A percentile compares a stretch with the other conserved stretches of the same genome.
phyloP scores from a whole-genome alignment of 2,113 vertebrate genomes.

The Ctenodactylus gundi region DNA sequence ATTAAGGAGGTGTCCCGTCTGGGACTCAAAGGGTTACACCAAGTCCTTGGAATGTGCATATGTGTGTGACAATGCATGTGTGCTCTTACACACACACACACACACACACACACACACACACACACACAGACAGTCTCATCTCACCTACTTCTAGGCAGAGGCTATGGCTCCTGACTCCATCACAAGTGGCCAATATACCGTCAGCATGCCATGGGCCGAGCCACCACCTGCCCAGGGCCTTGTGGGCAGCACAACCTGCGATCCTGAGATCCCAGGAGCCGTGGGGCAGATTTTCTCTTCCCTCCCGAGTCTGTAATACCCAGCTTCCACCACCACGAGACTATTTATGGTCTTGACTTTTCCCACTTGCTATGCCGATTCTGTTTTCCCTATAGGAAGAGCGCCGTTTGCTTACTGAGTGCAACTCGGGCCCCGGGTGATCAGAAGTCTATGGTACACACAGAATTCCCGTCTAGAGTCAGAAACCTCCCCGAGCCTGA shows the following conservation, averaged over 20 bases:
- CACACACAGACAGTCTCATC: background rate
- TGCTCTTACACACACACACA: fast-evolving
- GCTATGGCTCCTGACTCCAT: background rate
- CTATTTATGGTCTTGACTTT: slow-evolving; percentile 8
- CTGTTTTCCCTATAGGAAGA: background rate
- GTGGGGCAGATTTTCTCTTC: background rate
- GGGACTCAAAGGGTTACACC: background rate
- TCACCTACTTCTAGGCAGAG: fast-evolving
- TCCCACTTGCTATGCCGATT: slow-evolving; percentile 13
- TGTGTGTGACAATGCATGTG: fast-evolving
- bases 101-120: too few relatives aligned
- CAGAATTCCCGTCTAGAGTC: background rate
- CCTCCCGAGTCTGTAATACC: background rate
- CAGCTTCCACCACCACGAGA: background rate
- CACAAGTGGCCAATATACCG: fast-evolving
- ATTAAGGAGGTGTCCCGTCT: background rate
- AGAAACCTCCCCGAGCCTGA: background rate
- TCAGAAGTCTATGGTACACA: background rate
- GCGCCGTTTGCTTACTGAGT: background rate
- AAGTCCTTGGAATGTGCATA: too few relatives aligned
- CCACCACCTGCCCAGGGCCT: background rate
- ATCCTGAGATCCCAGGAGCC: background rate
- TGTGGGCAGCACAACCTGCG: fast-evolving
- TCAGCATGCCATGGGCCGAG: background rate
- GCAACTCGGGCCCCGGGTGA: background rate